Evolutionary conservation across 2,113 vertebrate genomes (phyloP).

Genomic region (Semicossyphus pulcher): DNA sequence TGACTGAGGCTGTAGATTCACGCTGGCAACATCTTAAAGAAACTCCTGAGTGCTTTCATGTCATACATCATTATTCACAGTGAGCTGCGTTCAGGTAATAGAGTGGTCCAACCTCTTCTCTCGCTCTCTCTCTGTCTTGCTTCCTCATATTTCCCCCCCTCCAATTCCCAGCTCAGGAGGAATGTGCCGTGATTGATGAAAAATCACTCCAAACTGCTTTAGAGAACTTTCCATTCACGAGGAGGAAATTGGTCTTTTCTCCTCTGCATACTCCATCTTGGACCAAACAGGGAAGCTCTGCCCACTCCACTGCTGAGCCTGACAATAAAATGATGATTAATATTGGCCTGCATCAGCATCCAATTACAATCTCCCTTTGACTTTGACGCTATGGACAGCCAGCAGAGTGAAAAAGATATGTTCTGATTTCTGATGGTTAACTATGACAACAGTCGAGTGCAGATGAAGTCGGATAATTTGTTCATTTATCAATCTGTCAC

Average conservation of each 20-base stretch:
- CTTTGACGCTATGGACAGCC: constrained; percentile 75
- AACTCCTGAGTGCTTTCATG: constrained; percentile 90
- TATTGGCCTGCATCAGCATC: constrained; percentile 75
- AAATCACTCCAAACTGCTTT: constrained; percentile 92
- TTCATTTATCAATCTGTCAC: constrained; percentile 83
- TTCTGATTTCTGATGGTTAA: constrained; percentile 78
- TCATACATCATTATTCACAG: constrained; percentile 91
- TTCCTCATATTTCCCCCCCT: not conserved
- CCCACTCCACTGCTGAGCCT: constrained; percentile 72
- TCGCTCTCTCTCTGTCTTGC: constrained; percentile 65
- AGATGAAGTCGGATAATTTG: constrained; percentile 70
- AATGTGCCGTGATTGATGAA: constrained; percentile 92
- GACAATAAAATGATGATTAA: constrained; percentile 82
- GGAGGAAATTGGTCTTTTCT: constrained; percentile 93
- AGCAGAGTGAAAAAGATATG: constrained; percentile 63
- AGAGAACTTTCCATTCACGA: constrained; percentile 94
- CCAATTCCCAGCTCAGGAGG: constrained; percentile 86
- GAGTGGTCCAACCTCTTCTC: constrained; percentile 84
- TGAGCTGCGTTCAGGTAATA: constrained; percentile 89
- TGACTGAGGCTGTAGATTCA: constrained; percentile 81
- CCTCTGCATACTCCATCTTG: constrained; percentile 87
- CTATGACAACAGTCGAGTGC: constrained; percentile 59
- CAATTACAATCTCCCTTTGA: constrained; percentile 75
- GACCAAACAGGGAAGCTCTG: constrained; percentile 63
- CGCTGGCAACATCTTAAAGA: constrained; percentile 82